Evolutionary conservation across 2,888 invertebrate species (phyloP).

Genomic region (Heteropelma amictum): DNA sequence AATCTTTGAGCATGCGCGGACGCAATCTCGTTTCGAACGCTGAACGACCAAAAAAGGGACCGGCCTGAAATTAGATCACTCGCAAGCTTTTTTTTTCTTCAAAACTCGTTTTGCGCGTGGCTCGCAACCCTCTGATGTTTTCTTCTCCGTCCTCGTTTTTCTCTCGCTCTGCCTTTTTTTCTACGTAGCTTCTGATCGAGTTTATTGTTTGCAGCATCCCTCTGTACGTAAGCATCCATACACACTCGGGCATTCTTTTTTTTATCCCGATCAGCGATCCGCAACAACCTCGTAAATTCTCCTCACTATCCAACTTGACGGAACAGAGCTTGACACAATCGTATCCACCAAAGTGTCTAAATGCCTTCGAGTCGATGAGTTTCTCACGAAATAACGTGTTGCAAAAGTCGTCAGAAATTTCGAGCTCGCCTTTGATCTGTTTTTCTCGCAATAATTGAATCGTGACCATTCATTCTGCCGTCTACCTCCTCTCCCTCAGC

Average conservation of each 20-base stretch:
- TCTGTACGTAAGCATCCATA: neutral
- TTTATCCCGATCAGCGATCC: conserved; percentile 21
- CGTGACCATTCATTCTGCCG: conserved; percentile 29
- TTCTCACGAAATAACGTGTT: neutral
- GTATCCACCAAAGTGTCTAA: neutral
- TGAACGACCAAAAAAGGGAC: conserved; percentile 5
- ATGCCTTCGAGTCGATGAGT: conserved; percentile 9
- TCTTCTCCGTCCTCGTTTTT: neutral
- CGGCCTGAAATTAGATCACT: conserved; percentile 36
- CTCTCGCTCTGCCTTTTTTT: neutral
- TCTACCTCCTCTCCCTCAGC: neutral
- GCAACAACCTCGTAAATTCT: conserved; percentile 13
- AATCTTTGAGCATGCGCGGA: neutral
- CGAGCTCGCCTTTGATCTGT: conserved; percentile 35
- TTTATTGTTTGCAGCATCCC: neutral
- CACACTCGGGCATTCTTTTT: conserved; percentile 3
- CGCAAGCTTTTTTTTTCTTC: conserved; percentile 5
- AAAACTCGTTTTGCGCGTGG: conserved; percentile 23
- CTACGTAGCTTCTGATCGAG: neutral
- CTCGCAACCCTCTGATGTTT: neutral
- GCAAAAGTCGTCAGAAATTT: conserved; percentile 39
- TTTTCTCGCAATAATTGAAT: conserved; percentile 44
- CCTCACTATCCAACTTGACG: conserved; percentile 4
- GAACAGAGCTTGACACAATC: neutral
- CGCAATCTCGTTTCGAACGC: conserved; percentile 31